Evolutionary conservation across 2,888 invertebrate genomes (phyloP).

Genomic region (Eupsilia transversa): DNA sequence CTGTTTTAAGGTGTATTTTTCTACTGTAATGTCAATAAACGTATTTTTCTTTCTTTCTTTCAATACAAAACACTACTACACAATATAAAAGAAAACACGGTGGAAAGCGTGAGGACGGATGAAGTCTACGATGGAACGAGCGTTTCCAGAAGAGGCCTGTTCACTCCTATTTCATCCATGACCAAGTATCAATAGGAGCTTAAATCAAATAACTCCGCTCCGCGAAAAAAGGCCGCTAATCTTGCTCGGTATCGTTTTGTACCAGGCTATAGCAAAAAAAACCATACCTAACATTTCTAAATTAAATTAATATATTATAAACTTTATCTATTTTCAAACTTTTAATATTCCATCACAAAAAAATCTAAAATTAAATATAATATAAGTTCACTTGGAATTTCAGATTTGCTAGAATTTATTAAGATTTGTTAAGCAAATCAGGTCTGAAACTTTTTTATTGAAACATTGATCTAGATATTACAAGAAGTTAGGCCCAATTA

Average conservation of each 20-base stretch:
- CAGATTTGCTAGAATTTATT: slow-evolving; percentile 22
- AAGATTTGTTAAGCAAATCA: slow-evolving; percentile 40
- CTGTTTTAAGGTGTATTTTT: too few relatives aligned
- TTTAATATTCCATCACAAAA: background rate
- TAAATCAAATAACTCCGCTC: background rate
- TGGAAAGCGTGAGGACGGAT: background rate
- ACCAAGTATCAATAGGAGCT: background rate
- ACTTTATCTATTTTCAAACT: too few relatives aligned
- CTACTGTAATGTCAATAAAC: too few relatives aligned
- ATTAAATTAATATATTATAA: background rate
- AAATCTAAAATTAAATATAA: slow-evolving; percentile 11
- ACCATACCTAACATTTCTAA: background rate
- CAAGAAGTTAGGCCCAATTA: background rate
- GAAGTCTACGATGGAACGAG: background rate
- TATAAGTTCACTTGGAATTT: slow-evolving; percentile 17
- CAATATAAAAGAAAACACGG: too few relatives aligned
- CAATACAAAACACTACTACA: too few relatives aligned
- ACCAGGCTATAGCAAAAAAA: background rate
- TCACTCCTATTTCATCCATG: background rate
- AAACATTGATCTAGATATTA: slow-evolving; percentile 13
- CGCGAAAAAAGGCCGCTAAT: background rate
- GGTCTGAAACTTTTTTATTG: slow-evolving; percentile 19
- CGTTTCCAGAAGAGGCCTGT: background rate
- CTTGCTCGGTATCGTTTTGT: background rate
- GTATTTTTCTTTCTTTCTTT: too few relatives aligned